Evolutionary conservation across 2,888 invertebrate species (phyloP), one percentile per base, ranked within the genome.

Genomic region (Pandemis corylana): DNA sequence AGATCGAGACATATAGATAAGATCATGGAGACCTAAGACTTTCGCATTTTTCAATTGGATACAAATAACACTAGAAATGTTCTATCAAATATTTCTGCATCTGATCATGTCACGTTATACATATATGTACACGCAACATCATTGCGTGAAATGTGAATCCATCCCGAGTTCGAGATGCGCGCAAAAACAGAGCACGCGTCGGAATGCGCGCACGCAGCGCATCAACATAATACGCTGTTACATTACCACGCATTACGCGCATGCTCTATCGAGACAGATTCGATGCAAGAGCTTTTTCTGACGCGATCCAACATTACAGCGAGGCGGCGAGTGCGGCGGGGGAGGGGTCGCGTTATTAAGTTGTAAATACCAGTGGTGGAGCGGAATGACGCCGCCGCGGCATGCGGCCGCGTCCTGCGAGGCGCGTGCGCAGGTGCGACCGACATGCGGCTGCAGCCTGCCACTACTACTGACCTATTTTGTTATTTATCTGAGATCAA

Each of bases 311-410:
- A 72, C 20, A 20, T 20, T 20, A 20, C 61, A 41, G 65, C 12
- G 20, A 59, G 59, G 42, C 56, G 46, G 10, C 20, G 63, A 44
- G 64, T 13, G 4, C 3, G 9, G 42, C 9, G 44, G 9, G 9
- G 15, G 15, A 20, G 64, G 64, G 46, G 64, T 2, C 28, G 28
- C 28, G 28, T 10, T 63, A 73, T 73, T 69, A 59, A 69, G 49
- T 65, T 59, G 73, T 73, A 73, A 69, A 69, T 66, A 72, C 61
- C 71, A 64, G 64, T 10, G 71, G 61, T 9, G 28, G 61, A 41
- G 20, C 65, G 15, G 66, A 66, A 51, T 7, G 13, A 59, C 59
- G 12, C 59, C 28, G 59, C 28, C 10, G 20, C 28, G 59, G 28
- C 1, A 65, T 65, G 49, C 41, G 62, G 13, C 62, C 7, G 15